Percentiles rank a stretch among this genome's conserved stretches.
Evolutionary conservation across 37 sponge, comb jelly and placozoan genomes (phyloP).

Genomic region (Spongilla lacustris): DNA sequence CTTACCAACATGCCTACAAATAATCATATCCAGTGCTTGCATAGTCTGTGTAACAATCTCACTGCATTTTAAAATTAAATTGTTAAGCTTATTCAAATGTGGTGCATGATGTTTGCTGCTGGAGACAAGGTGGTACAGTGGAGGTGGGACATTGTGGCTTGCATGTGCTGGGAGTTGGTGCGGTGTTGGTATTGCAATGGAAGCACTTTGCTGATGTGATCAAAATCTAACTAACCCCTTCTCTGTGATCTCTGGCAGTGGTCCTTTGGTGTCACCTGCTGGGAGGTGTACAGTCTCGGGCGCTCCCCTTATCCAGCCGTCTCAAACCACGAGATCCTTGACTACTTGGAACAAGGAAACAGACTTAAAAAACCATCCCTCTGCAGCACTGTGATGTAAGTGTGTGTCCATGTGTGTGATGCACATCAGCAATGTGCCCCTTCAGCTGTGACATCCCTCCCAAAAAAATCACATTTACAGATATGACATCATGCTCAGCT

Average conservation of each 20-base stretch:
- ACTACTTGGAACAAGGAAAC: constrained; percentile 41
- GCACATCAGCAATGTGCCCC: neutral
- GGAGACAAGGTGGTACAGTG: no score
- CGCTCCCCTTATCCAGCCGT: constrained; percentile 52
- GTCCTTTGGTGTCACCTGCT: constrained; percentile 68
- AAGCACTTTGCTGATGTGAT: neutral
- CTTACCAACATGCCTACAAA: no score
- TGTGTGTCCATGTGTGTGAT: neutral
- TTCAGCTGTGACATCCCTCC: no score
- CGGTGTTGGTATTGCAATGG: neutral
- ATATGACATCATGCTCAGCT: neutral
- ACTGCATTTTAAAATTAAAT: no score
- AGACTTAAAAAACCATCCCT: constrained; percentile 47
- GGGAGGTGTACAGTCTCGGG: constrained; percentile 73
- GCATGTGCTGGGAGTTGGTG: neutral
- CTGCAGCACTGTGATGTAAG: constrained; percentile 35
- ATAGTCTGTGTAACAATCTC: no score
- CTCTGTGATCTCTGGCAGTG: constrained; percentile 22
- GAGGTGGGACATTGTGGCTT: no score
- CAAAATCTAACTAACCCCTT: neutral
- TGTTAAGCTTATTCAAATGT: no score
- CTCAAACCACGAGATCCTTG: constrained; percentile 43
- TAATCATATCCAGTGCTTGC: no score
- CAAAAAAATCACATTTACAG: neutral
- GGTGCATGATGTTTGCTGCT: no score